Evolutionary conservation across 2,113 vertebrate genomes (phyloP), one percentile per base, ranked within the genome.

Genomic region (Myxocyprinus asiaticus): DNA sequence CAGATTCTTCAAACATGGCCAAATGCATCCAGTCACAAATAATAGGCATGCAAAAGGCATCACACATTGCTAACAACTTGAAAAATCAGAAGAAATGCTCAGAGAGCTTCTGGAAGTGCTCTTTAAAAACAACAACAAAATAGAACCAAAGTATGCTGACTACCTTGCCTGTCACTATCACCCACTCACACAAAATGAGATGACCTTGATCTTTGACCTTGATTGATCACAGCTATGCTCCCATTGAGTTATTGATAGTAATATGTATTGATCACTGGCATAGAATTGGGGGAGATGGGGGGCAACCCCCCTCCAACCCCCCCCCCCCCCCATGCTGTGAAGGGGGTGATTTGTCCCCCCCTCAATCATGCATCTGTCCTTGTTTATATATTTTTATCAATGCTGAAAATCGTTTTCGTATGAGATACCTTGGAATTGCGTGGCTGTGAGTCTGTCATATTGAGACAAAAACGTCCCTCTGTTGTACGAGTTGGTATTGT

Each of bases 11-110:
- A 61, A 47, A 61, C 9, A 3, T 73, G 55, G 68, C 56, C 68
- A 15, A 15, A 71, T 14, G n/a, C n/a, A 61, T 17, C 70, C 70
- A 59, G 55, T 73, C 70, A 73, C 70, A 73, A 59, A 73, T 73
- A 59, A 61, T 55, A 73, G 55, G 43, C 7, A 55, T 14, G 67
- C 47, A 43, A 69, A 68, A 55, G 14, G 17, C 69, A 59, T 58
- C 5, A 59, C 42, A 58, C 43, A 9, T 6, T 17, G 9, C 11
- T 61, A 48, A 73, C 55, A 73, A 73, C n/a, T 44, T 47, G 55
- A 72, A 72, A 33, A 72, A 72, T 59, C 15, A 10, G 55, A 7
- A 42, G 10, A 72, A 59, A 17, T 59, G 55, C 69, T 59, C 69
- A 45, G 55, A 72, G 45, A 44, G 70, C 11, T 72, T 12, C 55